phyloP scores from a whole-genome alignment of 2,888 invertebrate genomes.

The Schrankia costaestrigalis region DNA sequence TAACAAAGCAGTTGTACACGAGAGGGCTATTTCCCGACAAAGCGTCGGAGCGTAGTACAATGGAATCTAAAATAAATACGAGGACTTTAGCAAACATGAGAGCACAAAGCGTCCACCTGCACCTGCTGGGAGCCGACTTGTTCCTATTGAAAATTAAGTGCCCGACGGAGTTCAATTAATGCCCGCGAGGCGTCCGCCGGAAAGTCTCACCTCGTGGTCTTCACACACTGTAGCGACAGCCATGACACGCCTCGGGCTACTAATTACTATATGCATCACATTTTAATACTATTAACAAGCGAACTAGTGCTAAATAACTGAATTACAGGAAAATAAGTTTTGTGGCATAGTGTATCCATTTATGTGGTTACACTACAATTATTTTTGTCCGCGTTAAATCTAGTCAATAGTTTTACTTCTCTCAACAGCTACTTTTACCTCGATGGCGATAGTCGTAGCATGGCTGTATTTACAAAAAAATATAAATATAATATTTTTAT shows the following conservation, averaged over 20 bases:
- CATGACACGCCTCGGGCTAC: constrained; percentile 13
- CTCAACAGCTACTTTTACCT: too few relatives aligned
- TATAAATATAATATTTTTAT: too few relatives aligned
- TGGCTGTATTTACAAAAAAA: too few relatives aligned
- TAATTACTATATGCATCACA: constrained; percentile 17
- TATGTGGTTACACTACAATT: too few relatives aligned
- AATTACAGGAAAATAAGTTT: constrained; percentile 7
- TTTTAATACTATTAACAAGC: constrained; percentile 13
- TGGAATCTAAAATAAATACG: constrained; percentile 79
- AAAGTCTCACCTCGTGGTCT: constrained; percentile 30
- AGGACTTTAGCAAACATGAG: constrained; percentile 75
- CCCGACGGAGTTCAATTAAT: constrained; percentile 62
- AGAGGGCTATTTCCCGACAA: constrained; percentile 74
- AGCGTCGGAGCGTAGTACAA: constrained; percentile 71
- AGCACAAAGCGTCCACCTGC: constrained; percentile 75
- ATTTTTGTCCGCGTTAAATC: too few relatives aligned
- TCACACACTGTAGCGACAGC: constrained; percentile 17
- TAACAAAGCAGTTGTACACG: constrained; percentile 72
- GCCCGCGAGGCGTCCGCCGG: constrained; percentile 48
- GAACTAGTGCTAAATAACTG: constrained; percentile 6
- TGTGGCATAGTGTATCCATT: too few relatives aligned
- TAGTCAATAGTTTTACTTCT: too few relatives aligned
- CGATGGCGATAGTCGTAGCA: too few relatives aligned
- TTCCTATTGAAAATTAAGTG: constrained; percentile 67
- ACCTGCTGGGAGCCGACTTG: constrained; percentile 56